Conservation (phyloP, 2,888 invertebrate species). For the Himalopsyche japonica region DNA sequence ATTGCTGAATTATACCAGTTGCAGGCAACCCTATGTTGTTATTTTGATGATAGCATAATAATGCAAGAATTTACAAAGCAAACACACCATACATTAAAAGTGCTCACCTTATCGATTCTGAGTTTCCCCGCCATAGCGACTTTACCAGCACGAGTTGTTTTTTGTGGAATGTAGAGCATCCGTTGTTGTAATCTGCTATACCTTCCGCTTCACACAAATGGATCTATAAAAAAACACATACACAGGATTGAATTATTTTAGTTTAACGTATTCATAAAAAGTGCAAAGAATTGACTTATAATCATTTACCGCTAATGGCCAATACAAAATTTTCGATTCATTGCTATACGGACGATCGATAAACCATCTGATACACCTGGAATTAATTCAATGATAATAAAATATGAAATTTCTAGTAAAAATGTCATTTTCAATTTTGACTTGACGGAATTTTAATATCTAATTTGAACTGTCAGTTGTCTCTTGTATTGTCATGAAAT, state of each 20-base stretch:
- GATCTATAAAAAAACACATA: slow-evolving; percentile 55
- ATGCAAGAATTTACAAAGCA: neutral
- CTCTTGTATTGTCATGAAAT: too few species aligned
- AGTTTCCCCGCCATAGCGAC: slow-evolving; percentile 74
- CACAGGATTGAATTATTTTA: neutral
- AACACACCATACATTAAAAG: neutral
- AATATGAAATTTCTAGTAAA: too few species aligned
- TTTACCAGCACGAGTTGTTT: slow-evolving; percentile 76
- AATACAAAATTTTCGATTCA: too few species aligned
- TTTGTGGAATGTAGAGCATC: slow-evolving; percentile 66
- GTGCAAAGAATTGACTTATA: too few species aligned
- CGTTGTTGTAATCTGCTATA: slow-evolving; percentile 68
- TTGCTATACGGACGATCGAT: too few species aligned
- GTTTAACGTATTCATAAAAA: neutral
- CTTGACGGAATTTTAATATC: too few species aligned
- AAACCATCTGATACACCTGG: too few species aligned
- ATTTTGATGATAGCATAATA: neutral
- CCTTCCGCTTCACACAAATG: slow-evolving; percentile 79
- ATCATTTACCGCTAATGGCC: too few species aligned
- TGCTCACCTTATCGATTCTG: slow-evolving; percentile 66
- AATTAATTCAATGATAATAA: too few species aligned
- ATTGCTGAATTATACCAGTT: neutral
- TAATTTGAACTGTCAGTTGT: too few species aligned
- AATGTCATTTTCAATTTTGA: too few species aligned
- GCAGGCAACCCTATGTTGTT: neutral